Conservation (phyloP, 23 tunicate genomes). For the Styela plicata region DNA sequence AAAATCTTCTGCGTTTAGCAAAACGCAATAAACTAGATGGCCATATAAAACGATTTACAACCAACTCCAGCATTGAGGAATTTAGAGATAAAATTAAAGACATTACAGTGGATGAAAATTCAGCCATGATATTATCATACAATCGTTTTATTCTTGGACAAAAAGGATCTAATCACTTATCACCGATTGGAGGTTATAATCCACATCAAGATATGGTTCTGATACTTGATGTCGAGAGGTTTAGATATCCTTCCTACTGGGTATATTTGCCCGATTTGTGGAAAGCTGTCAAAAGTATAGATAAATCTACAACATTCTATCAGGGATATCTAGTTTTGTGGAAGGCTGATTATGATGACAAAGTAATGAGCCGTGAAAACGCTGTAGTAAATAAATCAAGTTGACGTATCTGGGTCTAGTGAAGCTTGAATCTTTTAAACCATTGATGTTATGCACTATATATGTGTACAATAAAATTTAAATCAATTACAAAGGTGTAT, state of each 20-base stretch:
- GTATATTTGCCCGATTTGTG: conserved; percentile 36
- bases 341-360: too few species aligned
- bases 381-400: too few species aligned
- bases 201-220: conserved; percentile 46
- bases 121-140: conserved; percentile 56
- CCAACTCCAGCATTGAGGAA: conserved; percentile 19
- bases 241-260: conserved; percentile 83
- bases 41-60: conserved; percentile 24
- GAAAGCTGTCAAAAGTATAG: conserved; percentile 40
- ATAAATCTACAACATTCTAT: conserved; percentile 29
- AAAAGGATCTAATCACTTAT: conserved; percentile 74
- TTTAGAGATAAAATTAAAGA: conserved; percentile 48
- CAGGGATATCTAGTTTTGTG: conserved; percentile 52
- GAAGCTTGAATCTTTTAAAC: too few species aligned
- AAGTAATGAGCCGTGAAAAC: too few species aligned
- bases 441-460: too few species aligned
- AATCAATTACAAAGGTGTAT: too few species aligned
- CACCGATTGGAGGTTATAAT: conserved; percentile 79
- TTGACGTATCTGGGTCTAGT: too few species aligned
- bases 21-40: conserved; percentile 63
- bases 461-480: too few species aligned
- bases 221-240: conserved; percentile 69
- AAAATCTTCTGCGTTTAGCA: conserved; percentile 61
- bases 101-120: conserved; percentile 8
- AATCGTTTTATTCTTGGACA: conserved; percentile 54